Conservation (phyloP, 2,797 vertebrate species). For the Cyclopterus lumpus region DNA sequence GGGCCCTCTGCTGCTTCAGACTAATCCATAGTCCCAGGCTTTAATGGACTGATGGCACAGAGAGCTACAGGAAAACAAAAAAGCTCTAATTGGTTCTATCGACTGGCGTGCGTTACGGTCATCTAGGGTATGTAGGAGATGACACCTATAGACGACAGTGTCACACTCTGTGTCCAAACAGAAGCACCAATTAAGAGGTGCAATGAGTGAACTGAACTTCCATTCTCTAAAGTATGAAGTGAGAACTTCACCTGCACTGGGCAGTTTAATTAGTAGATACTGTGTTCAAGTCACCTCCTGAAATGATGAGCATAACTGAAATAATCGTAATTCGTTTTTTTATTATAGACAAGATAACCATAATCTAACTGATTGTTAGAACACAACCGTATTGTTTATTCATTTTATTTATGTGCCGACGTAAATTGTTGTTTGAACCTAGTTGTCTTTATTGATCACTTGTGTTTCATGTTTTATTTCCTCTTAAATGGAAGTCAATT, state of each 20-base stretch:
- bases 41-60: conserved; percentile 68
- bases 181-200: conserved; percentile 44
- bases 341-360: neutral
- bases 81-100: conserved; percentile 69
- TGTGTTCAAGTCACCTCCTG: neutral
- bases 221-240: neutral
- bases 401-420: neutral
- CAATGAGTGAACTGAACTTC: conserved; percentile 18
- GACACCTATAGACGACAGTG: conserved; percentile 44
- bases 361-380: too few relatives aligned
- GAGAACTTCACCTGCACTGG: neutral
- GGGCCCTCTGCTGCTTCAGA: conserved; percentile 32
- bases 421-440: neutral
- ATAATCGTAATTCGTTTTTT: conserved; percentile 9
- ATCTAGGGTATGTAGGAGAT: conserved; percentile 29
- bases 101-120: conserved; percentile 57
- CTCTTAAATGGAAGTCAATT: neutral
- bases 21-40: conserved; percentile 71
- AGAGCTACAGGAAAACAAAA: conserved; percentile 44
- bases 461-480: neutral
- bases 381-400: neutral
- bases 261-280: neutral
- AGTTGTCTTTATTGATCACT: neutral
- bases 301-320: conserved; percentile 1
- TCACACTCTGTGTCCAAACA: conserved; percentile 36